Conservation (phyloP, 2,113 vertebrate genomes). For the Platycercus adscitus region DNA sequence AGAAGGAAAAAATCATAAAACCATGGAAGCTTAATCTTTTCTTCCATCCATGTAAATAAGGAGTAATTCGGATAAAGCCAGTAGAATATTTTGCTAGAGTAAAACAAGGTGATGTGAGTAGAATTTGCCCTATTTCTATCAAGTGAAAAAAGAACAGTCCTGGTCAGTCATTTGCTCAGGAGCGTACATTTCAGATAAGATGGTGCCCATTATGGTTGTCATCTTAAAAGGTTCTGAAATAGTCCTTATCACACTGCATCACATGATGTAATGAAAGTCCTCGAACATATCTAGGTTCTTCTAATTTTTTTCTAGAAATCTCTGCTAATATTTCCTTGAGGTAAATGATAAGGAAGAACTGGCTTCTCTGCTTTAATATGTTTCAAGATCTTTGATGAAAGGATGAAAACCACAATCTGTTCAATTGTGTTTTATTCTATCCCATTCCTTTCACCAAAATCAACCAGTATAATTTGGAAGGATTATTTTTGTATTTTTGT, state of each 20-base stretch:
- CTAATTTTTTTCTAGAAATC: not conserved
- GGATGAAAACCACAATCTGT: not conserved
- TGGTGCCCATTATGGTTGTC: not conserved
- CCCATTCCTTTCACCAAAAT: not conserved
- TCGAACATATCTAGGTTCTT: not conserved
- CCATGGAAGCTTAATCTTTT: not conserved
- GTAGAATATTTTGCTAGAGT: not conserved
- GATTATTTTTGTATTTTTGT: not conserved
- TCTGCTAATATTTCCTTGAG: not conserved
- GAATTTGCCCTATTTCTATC: not conserved
- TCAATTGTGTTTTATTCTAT: not conserved
- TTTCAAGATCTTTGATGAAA: not conserved
- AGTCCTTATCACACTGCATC: not conserved
- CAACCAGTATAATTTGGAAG: not conserved
- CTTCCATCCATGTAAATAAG: not conserved
- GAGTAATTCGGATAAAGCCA: not conserved
- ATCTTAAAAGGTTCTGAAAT: not conserved
- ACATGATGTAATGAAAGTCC: not conserved
- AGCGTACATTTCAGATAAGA: not conserved
- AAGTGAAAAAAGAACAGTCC: not conserved
- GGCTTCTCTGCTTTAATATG: not conserved
- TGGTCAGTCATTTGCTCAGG: not conserved
- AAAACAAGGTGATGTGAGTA: not conserved
- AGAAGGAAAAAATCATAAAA: not conserved
- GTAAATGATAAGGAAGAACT: not conserved